Evolutionary conservation across 2,888 invertebrate genomes (phyloP), one percentile per base, ranked within the genome.

Genomic region (Didymodactylos carnosus): DNA sequence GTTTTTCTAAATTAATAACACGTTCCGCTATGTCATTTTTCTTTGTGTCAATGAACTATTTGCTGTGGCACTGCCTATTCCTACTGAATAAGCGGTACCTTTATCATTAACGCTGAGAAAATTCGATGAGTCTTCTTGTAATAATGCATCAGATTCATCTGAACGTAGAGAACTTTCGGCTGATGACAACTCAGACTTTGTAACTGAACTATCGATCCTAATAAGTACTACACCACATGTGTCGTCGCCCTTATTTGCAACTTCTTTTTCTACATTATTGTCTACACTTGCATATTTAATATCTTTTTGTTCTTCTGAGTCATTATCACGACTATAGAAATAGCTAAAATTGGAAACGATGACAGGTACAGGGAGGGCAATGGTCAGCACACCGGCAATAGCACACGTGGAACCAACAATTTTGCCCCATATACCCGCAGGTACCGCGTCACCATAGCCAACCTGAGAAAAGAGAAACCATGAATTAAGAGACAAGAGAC

Each of bases 271-370:
- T 10, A 70, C 39, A 19, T 27, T 70, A 29, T 35, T 70, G 27
- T 35, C 43, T 19, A 25, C 27, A 41, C 11, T 27, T 11, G 71
- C 39, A 39, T 74, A 74, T 29, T 74, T 74, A n/a, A 74, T 62
- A 23, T 74, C 74, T 39, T 74, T 74, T 16, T 51, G 51, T 11
- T 74, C 74, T 51, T 75, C 75, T 11, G 72, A 69, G 19, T 75
- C 75, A 23, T 69, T 51, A 46, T 75, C 75, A 27, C 75, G 75
- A 69, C 72, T 72, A 72, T 75, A 75, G n/a, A 75, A 75, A 70
- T 75, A 75, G 39, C 72, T 75, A 41, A 75, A 75, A 72, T 75
- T 75, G 2, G 75, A 75, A 8, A 75, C 75, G 10, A 75, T 75
- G 25, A 75, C 75, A 46, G 75, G 75, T 14, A 75, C 75, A 25